A percentile compares a stretch with the other conserved stretches of the same genome.
These are phyloP conservation scores for Anguilla anguilla DNA, from an alignment of 2,797 vertebrate genomes.

Conservation along the genomic window DNA sequence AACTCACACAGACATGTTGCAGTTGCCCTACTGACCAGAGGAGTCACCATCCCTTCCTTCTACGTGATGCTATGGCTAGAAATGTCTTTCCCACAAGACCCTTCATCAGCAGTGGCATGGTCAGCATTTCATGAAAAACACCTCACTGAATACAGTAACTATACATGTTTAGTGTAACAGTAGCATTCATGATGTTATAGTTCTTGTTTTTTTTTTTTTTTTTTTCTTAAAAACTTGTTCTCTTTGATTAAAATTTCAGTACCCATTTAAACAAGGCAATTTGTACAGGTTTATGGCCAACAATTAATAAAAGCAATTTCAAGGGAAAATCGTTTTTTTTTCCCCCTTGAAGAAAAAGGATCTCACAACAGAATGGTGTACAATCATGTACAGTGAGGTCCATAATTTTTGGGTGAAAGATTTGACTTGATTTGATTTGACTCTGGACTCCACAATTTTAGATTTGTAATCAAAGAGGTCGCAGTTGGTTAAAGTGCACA, in stretches of 20 bases:
- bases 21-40: too few species aligned
- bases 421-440: too few species aligned
- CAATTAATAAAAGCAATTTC: background rate
- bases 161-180: background rate
- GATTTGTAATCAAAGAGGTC: too few species aligned
- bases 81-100: background rate
- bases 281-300: background rate
- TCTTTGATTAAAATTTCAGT: background rate
- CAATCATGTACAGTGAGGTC: too few species aligned
- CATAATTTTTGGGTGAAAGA: too few species aligned
- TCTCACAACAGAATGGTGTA: too few species aligned
- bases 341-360: background rate
- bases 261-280: background rate
- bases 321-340: background rate
- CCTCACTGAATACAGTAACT: background rate
- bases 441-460: too few species aligned
- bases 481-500: too few species aligned
- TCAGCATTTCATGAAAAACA: background rate
- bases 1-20: too few species aligned
- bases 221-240: too few species aligned
- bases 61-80: background rate
- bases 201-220: background rate
- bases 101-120: background rate
- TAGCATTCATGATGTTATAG: background rate
- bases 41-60: background rate